Conservation (phyloP, 2,113 vertebrate species). For the Periophthalmodon schlosseri region DNA sequence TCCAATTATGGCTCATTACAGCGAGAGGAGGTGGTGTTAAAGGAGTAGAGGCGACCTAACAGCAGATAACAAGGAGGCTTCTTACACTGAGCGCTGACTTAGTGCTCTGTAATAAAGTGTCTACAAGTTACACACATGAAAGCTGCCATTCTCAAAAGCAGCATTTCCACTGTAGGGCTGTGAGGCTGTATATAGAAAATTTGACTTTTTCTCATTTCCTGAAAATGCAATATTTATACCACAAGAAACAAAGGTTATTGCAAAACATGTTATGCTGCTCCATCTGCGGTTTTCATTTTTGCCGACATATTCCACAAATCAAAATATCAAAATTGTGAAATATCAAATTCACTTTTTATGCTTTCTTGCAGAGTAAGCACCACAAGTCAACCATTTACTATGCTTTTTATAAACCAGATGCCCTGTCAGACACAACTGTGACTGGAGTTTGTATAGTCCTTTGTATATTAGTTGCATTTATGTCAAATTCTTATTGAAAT, state of each 20-base stretch:
- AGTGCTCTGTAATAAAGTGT: conserved; percentile 37
- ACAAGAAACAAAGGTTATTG: not conserved
- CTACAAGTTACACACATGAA: conserved; percentile 35
- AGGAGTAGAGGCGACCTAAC: conserved; percentile 55
- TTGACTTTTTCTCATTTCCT: not conserved
- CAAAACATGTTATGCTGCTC: not conserved
- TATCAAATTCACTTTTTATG: too few relatives aligned
- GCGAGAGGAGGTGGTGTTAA: conserved; percentile 59
- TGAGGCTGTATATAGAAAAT: not conserved
- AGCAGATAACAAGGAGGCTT: conserved; percentile 50
- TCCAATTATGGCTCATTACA: conserved; percentile 70
- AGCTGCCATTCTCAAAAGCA: conserved; percentile 15
- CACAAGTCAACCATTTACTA: not conserved
- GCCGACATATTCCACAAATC: too few relatives aligned
- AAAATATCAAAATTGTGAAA: too few relatives aligned
- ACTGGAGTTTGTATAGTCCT: too few relatives aligned
- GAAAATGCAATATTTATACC: not conserved
- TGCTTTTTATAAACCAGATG: too few relatives aligned
- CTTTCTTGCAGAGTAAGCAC: not conserved
- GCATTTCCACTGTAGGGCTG: not conserved
- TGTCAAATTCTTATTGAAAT: not conserved
- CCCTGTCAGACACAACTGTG: too few relatives aligned
- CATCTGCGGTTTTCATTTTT: too few relatives aligned
- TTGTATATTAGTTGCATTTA: too few relatives aligned
- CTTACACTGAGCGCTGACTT: conserved; percentile 43